phyloP scores from a whole-genome alignment of 2,797 vertebrate genomes.

The Gallirallus australis region DNA sequence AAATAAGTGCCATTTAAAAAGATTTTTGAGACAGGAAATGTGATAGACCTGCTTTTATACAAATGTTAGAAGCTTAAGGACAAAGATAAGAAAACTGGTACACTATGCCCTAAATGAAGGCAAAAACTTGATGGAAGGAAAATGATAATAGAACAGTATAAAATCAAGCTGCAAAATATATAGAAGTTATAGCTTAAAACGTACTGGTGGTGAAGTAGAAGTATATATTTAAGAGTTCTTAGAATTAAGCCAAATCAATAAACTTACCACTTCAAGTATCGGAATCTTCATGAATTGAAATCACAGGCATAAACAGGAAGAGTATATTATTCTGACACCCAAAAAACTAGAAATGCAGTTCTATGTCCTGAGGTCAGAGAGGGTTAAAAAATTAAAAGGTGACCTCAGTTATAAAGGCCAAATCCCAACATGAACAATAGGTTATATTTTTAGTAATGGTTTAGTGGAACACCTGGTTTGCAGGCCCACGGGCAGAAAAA shows the following conservation, averaged over 20 bases:
- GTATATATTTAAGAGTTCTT: background rate
- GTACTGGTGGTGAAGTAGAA: background rate
- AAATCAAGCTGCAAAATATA: background rate
- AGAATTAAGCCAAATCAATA: background rate
- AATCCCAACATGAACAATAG: background rate
- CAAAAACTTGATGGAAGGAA: background rate
- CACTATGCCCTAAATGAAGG: background rate
- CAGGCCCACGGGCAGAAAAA: background rate
- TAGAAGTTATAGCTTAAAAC: background rate
- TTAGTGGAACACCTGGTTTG: background rate
- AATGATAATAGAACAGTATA: background rate
- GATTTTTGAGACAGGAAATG: background rate
- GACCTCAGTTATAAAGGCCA: background rate
- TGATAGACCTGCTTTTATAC: background rate
- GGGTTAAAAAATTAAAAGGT: background rate
- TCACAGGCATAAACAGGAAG: background rate
- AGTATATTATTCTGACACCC: fast-evolving
- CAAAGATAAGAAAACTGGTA: background rate
- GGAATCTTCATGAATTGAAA: background rate
- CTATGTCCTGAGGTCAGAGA: background rate
- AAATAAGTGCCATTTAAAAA: background rate
- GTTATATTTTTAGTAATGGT: background rate
- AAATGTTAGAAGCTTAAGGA: background rate
- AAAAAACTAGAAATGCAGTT: background rate
- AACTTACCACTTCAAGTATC: background rate